Conservation (phyloP, 1,140 invertebrate species). For the Mizuhopecten yessoensis region DNA sequence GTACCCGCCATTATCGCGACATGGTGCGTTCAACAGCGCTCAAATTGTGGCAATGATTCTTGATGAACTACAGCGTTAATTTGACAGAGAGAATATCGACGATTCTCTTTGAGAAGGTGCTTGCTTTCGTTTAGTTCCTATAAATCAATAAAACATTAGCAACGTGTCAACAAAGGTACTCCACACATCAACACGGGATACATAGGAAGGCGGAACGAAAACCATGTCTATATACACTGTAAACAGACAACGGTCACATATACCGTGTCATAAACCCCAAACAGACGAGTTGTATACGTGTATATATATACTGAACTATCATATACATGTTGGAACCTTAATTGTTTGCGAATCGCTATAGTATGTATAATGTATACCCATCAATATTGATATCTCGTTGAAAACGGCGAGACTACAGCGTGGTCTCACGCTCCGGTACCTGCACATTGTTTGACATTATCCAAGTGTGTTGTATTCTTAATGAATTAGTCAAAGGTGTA, state of each 20-base stretch:
- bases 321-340: not conserved
- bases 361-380: not conserved
- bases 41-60: not conserved
- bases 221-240: not conserved
- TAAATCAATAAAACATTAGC: constrained; percentile 25
- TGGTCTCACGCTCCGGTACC: not conserved
- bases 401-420: not conserved
- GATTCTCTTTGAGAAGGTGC: not conserved
- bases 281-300: not conserved
- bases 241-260: not conserved
- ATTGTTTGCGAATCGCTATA: not conserved
- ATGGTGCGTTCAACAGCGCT: not conserved
- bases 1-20: not conserved
- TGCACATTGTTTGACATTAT: not conserved
- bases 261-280: too few species aligned
- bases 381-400: constrained; percentile 12
- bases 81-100: not conserved
- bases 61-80: constrained; percentile 1
- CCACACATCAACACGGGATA: not conserved
- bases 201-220: not conserved
- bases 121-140: not conserved
- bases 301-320: not conserved
- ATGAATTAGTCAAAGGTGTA: not conserved
- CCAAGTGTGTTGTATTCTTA: constrained; percentile 34
- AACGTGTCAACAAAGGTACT: not conserved